These are phyloP conservation scores for Ylistrum balloti DNA, from an alignment of 1,140 invertebrate genomes.

Conservation along the genomic window DNA sequence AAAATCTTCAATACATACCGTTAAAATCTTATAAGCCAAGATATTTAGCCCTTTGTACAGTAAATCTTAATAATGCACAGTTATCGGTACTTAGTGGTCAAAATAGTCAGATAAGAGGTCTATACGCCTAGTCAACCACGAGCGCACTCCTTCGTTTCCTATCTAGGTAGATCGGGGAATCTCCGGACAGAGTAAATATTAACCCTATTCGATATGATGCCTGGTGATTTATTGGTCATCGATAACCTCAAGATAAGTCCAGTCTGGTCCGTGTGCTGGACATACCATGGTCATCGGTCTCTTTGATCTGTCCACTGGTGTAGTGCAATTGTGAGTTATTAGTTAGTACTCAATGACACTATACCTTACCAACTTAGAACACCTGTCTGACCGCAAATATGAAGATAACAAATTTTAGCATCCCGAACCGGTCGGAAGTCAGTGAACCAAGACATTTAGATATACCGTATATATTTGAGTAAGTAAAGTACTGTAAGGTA, in stretches of 20 bases:
- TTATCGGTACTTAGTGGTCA: conserved; percentile 21
- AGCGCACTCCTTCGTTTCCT: background rate
- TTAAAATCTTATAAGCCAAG: background rate
- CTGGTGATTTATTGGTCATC: background rate
- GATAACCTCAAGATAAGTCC: conserved; percentile 15
- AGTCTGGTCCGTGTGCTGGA: conserved; percentile 3
- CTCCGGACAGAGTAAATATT: background rate
- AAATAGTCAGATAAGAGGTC: background rate
- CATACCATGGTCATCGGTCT: background rate
- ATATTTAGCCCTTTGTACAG: background rate
- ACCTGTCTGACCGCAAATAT: conserved; percentile 31
- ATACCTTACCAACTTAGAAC: background rate
- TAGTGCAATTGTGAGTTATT: background rate
- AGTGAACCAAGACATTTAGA: background rate
- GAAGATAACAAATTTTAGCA: conserved; percentile 23
- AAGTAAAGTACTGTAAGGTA: background rate
- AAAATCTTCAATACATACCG: background rate
- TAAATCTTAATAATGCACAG: conserved; percentile 39
- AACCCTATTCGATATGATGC: conserved; percentile 3
- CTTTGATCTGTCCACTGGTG: background rate
- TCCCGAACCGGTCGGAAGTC: background rate
- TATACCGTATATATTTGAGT: background rate
- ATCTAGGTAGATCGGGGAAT: background rate
- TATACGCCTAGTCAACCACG: background rate
- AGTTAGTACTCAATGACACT: background rate